These are phyloP conservation scores for Dolichallabes microphthalmus DNA, from an alignment of 2,113 vertebrate species.

Conservation along the genomic window DNA sequence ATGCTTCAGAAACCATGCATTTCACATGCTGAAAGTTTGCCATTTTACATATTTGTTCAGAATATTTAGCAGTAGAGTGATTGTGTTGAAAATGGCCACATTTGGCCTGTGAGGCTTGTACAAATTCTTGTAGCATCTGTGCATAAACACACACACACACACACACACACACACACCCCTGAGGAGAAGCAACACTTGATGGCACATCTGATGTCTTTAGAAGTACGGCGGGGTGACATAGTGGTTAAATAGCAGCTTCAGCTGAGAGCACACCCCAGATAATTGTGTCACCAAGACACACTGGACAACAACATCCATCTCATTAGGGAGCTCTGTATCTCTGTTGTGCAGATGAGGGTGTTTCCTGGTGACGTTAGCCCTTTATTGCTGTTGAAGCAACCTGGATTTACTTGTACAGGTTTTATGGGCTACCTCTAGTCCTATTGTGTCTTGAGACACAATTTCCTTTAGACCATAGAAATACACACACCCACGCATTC, in stretches of 20 bases:
- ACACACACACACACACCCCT: not conserved
- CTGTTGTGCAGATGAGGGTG: slow-evolving; percentile 1
- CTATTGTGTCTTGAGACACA: too few species aligned
- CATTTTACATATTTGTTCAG: not conserved
- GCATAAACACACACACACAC: not conserved
- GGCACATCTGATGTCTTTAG: not conserved
- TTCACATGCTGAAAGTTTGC: not conserved
- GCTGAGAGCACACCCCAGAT: not conserved
- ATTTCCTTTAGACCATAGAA: not conserved
- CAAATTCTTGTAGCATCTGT: not conserved
- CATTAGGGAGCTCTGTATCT: slow-evolving; percentile 24
- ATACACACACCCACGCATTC: not conserved
- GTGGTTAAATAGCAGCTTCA: not conserved
- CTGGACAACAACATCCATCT: slow-evolving; percentile 15
- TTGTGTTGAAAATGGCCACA: not conserved
- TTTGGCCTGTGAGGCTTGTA: not conserved
- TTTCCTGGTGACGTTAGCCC: slow-evolving; percentile 10
- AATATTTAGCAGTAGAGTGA: not conserved
- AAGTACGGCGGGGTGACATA: not conserved
- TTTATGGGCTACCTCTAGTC: too few species aligned
- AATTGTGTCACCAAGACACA: not conserved
- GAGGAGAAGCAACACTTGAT: not conserved
- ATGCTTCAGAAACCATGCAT: not conserved
- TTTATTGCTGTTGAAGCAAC: not conserved
- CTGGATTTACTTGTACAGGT: not conserved